Evolutionary conservation across 2,888 invertebrate species (phyloP).

Genomic region (Ennomos fuscantarius): DNA sequence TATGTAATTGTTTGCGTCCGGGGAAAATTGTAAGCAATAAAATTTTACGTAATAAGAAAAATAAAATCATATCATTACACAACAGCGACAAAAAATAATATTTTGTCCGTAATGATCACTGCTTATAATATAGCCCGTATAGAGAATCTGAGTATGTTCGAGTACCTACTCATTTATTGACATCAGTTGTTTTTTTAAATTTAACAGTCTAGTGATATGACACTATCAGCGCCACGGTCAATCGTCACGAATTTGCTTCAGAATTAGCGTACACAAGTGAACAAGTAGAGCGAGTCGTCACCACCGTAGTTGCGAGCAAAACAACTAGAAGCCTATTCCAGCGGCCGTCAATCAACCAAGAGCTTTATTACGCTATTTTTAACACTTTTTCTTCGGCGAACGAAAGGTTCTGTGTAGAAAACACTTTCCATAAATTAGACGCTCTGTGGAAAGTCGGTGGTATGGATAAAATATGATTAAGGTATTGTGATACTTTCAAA

Average conservation of each 20-base stretch:
- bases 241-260: slow-evolving; percentile 55
- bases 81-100: neutral
- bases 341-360: slow-evolving; percentile 53
- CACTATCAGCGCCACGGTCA: slow-evolving; percentile 49
- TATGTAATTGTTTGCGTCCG: slow-evolving; percentile 25
- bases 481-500: slow-evolving; percentile 3
- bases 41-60: slow-evolving; percentile 6
- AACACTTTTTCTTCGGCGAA: slow-evolving; percentile 50
- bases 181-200: slow-evolving; percentile 3
- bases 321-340: slow-evolving; percentile 51
- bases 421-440: slow-evolving; percentile 62
- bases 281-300: slow-evolving; percentile 62
- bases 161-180: neutral
- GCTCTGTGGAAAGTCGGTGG: slow-evolving; percentile 46
- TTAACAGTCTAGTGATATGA: slow-evolving; percentile 33
- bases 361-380: slow-evolving; percentile 54
- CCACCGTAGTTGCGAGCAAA: slow-evolving; percentile 40
- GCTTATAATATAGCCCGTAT: too few species aligned
- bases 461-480: slow-evolving; percentile 9
- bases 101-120: neutral
- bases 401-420: slow-evolving; percentile 55
- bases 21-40: slow-evolving; percentile 37
- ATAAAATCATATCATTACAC: neutral
- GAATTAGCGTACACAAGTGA: slow-evolving; percentile 57
- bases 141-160: neutral